Percentiles rank a stretch among this genome's conserved stretches.
phyloP scores from a whole-genome alignment of 2,797 vertebrate genomes.

The Cirrhinus molitorella region DNA sequence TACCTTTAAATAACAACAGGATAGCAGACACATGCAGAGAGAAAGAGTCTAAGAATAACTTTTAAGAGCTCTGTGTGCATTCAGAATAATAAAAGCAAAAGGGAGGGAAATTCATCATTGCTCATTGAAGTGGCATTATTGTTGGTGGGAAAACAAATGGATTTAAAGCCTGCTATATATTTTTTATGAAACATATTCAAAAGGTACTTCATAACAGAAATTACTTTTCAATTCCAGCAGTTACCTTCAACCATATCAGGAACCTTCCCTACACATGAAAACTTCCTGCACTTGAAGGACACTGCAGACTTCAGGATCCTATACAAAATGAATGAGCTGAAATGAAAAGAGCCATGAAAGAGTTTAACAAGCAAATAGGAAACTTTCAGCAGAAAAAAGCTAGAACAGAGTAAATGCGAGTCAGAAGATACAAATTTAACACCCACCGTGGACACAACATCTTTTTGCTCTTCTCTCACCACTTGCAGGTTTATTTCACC shows the following conservation, averaged over 20 bases:
- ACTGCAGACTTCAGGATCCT: conserved; percentile 63
- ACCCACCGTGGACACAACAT: conserved; percentile 17
- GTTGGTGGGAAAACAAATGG: conserved; percentile 61
- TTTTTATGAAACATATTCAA: not conserved
- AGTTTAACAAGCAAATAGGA: no score
- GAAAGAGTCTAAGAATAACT: not conserved
- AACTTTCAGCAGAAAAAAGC: not conserved
- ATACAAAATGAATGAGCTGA: not conserved
- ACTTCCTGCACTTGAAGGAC: conserved; percentile 65
- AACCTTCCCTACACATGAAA: conserved; percentile 66
- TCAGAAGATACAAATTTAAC: not conserved
- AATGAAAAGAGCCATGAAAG: not conserved
- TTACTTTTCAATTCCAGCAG: not conserved
- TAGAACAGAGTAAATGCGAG: not conserved
- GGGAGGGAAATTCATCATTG: not conserved
- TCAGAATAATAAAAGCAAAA: conserved; percentile 28
- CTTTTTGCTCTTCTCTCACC: not conserved
- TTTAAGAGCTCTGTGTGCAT: conserved; percentile 7
- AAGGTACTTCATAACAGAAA: not conserved
- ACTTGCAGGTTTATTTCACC: not conserved
- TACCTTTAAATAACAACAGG: not conserved
- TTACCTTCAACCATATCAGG: conserved; percentile 84
- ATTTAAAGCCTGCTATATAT: not conserved
- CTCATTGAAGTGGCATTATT: conserved; percentile 82
- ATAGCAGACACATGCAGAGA: conserved; percentile 57